These are phyloP conservation scores for Anticlea derivata DNA, from an alignment of 2,888 invertebrate species.

Conservation along the genomic window DNA sequence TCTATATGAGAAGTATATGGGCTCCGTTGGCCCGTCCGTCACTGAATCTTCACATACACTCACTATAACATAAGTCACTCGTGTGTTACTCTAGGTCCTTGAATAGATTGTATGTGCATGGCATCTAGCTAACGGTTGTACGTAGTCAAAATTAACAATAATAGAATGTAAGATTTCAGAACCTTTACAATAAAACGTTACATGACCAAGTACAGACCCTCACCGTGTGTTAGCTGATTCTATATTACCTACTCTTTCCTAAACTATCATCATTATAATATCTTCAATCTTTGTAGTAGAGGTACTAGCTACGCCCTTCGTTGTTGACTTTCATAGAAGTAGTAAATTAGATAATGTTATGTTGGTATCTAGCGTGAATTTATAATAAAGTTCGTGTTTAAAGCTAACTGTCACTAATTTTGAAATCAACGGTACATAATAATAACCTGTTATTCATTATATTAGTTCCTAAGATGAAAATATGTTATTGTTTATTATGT, in stretches of 20 bases:
- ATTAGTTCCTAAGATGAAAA: conserved; percentile 27
- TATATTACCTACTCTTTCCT: conserved; percentile 51
- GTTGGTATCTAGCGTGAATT: conserved; percentile 74
- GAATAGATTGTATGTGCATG: conserved; percentile 76
- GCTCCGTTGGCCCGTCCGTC: conserved; percentile 55
- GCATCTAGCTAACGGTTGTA: conserved; percentile 79
- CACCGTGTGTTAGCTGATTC: conserved; percentile 53
- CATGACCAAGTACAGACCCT: conserved; percentile 43
- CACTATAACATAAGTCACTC: conserved; percentile 57
- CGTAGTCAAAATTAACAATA: conserved; percentile 78
- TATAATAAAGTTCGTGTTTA: conserved; percentile 41
- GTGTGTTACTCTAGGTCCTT: conserved; percentile 77
- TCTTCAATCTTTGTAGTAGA: conserved; percentile 61
- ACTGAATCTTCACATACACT: conserved; percentile 20
- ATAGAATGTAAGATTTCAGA: conserved; percentile 60
- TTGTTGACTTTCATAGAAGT: conserved; percentile 78
- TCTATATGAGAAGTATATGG: conserved; percentile 44
- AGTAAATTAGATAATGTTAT: conserved; percentile 69
- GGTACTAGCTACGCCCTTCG: conserved; percentile 71
- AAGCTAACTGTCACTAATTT: conserved; percentile 78
- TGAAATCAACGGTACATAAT: conserved; percentile 52
- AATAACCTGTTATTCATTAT: conserved; percentile 24
- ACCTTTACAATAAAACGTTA: conserved; percentile 34
- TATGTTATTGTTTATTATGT: conserved; percentile 29
- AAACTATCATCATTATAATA: conserved; percentile 48